Percentiles rank a stretch among this genome's conserved stretches.
Evolutionary conservation across 53 echinoderm and acorn worm genomes (phyloP).

Genomic region (Holothuria scabra): DNA sequence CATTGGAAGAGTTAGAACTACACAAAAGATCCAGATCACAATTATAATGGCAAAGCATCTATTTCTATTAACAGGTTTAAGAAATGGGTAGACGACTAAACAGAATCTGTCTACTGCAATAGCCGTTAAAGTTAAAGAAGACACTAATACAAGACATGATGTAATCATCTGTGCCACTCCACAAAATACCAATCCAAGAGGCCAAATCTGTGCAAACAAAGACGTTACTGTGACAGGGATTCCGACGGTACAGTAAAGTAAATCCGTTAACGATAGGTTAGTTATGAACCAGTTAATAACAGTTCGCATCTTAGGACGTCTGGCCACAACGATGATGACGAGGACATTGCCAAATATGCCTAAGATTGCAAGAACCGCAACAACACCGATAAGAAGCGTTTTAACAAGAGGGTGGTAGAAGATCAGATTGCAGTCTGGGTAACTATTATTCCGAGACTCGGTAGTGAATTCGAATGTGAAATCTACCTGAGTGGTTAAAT

Average conservation of each 20-base stretch:
- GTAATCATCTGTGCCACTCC: constrained; percentile 68
- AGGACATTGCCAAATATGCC: constrained; percentile 82
- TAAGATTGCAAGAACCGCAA: constrained; percentile 47
- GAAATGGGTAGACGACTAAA: constrained; percentile 89
- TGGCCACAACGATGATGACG: constrained; percentile 71
- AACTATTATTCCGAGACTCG: background rate
- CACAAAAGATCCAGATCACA: constrained; percentile 75
- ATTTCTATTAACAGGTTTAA: constrained; percentile 75
- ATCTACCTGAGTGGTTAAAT: background rate
- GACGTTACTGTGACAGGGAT: constrained; percentile 68
- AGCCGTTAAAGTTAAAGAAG: constrained; percentile 80
- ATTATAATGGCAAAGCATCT: constrained; percentile 71
- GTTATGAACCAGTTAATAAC: constrained; percentile 92
- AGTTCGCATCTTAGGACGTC: constrained; percentile 89
- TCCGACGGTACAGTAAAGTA: constrained; percentile 71
- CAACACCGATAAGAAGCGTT: constrained; percentile 19
- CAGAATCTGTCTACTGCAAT: constrained; percentile 95
- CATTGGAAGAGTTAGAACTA: constrained; percentile 72
- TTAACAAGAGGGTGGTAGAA: constrained; percentile 13
- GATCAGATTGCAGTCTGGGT: constrained; percentile 24
- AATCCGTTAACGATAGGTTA: constrained; percentile 82
- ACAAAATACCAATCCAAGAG: constrained; percentile 64
- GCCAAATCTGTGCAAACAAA: constrained; percentile 64
- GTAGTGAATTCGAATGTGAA: background rate
- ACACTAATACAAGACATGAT: constrained; percentile 74